Percentiles rank a stretch among this genome's conserved stretches.
Conservation (phyloP, 37 sponge, comb jelly and placozoan genomes). For the Corticium candelabrum region DNA sequence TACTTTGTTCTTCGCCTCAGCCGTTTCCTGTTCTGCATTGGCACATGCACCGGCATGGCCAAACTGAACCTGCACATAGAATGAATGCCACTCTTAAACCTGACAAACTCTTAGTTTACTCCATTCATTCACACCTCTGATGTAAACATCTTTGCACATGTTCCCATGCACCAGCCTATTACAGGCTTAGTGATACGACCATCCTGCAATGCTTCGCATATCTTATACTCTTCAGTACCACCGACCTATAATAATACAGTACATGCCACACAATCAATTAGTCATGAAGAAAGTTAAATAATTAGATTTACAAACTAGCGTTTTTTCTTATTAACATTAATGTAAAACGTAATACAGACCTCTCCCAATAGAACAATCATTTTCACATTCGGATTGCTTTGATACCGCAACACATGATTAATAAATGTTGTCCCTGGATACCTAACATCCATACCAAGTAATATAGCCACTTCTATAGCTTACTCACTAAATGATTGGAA, state of each 20-base stretch:
- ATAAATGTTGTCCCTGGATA: slow-evolving; percentile 90
- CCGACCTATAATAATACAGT: slow-evolving; percentile 59
- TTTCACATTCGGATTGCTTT: slow-evolving; percentile 76
- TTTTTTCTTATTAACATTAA: background rate
- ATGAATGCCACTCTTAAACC: no score
- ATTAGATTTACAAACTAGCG: background rate
- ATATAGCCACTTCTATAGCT: background rate
- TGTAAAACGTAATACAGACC: slow-evolving; percentile 29
- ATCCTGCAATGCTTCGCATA: slow-evolving; percentile 60
- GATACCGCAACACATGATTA: slow-evolving; percentile 82
- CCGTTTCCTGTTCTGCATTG: slow-evolving; percentile 78
- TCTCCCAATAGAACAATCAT: slow-evolving; percentile 91
- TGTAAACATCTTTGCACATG: slow-evolving; percentile 87
- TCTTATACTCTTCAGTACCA: slow-evolving; percentile 86
- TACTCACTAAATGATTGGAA: background rate
- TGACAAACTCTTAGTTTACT: no score
- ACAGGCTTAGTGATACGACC: slow-evolving; percentile 87
- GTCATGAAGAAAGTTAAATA: background rate
- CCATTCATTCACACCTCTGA: slow-evolving; percentile 76
- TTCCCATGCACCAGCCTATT: slow-evolving; percentile 95
- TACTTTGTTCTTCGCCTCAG: slow-evolving; percentile 85
- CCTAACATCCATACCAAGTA: slow-evolving; percentile 19
- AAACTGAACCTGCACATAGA: slow-evolving; percentile 57
- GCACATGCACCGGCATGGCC: slow-evolving; percentile 96
- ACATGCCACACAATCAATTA: background rate